Evolutionary conservation across 2,888 invertebrate species (phyloP), one percentile per base, ranked within the genome.

Genomic region (Drosophila paramelanica): DNA sequence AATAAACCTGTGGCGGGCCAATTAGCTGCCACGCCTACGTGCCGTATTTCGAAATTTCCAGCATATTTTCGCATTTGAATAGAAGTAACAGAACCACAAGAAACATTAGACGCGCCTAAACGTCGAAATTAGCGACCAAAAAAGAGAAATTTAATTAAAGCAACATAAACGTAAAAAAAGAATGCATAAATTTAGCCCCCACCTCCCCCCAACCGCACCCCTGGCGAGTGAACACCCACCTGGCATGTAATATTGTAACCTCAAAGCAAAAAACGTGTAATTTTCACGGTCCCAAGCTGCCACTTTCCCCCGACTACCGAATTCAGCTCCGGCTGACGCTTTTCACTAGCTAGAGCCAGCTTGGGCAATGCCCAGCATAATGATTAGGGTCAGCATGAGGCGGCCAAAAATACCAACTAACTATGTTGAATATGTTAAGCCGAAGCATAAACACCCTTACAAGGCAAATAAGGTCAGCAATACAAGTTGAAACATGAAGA

Each of bases 111-210:
- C 81, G 75, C 72, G 88, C 82, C 85, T 86, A 86, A 86, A 84
- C 69, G 85, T 67, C 61, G 71, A 87, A 88, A 88, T 88, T 88
- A 86, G 81, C 88, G 67, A 74, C 74, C 75, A 53, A 51, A 61
- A 77, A 70, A 73, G 81, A 89, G 85, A 85, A 85, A 85, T 85
- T 85, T 85, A 89, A 85, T 85, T 85, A 89, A 85, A 85, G 88
- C 79, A 79, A 67, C 79, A 73, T 77, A 57, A 66, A 56, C 45
- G 65, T 59, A 66, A 57, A 67, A 67, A 46, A 58, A 76, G 36
- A 76, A 72, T 77, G 89, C 79, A 88, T 84, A 84, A 83, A 84
- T 88, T 86, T 71, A 79, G 73, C 65, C 33, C 20, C 64, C 50
- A 23, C 36, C 2, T 11, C 38, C 45, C 38, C 8, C 36, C n/a